A percentile compares a stretch with the other conserved stretches of the same genome.
These are phyloP conservation scores for Aricia agestis DNA, from an alignment of 1,140 invertebrate genomes.

Conservation along the genomic window DNA sequence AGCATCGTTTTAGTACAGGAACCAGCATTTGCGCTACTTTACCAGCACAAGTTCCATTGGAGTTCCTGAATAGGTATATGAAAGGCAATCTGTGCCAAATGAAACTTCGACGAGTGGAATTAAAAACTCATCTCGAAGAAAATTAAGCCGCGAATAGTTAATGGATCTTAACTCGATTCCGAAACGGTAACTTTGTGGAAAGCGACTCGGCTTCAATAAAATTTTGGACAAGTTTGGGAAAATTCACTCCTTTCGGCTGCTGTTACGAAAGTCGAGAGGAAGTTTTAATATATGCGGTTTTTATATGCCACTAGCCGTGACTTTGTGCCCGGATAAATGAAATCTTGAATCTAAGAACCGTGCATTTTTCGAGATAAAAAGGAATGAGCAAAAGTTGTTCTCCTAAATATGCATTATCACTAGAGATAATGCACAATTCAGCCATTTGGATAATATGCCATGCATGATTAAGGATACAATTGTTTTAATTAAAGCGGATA, in stretches of 20 bases:
- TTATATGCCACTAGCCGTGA: background rate
- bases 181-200: slow-evolving; percentile 55
- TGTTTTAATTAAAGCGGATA: no score
- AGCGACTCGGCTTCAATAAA: slow-evolving; percentile 55
- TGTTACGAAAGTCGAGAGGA: slow-evolving; percentile 6
- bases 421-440: no score
- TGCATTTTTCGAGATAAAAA: no score
- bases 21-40: no score
- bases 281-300: slow-evolving; percentile 14
- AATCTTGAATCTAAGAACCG: no score
- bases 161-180: slow-evolving; percentile 63
- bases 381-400: no score
- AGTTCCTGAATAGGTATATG: background rate
- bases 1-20: no score
- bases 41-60: background rate
- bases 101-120: slow-evolving; percentile 42
- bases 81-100: slow-evolving; percentile 22
- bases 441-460: no score
- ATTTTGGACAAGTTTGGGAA: slow-evolving; percentile 53
- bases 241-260: slow-evolving; percentile 36
- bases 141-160: slow-evolving; percentile 66
- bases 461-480: no score
- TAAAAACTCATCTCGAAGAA: slow-evolving; percentile 59
- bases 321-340: no score
- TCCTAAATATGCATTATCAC: no score